phyloP scores from a whole-genome alignment of 2,888 invertebrate species.

The Sepioteuthis lessoniana region DNA sequence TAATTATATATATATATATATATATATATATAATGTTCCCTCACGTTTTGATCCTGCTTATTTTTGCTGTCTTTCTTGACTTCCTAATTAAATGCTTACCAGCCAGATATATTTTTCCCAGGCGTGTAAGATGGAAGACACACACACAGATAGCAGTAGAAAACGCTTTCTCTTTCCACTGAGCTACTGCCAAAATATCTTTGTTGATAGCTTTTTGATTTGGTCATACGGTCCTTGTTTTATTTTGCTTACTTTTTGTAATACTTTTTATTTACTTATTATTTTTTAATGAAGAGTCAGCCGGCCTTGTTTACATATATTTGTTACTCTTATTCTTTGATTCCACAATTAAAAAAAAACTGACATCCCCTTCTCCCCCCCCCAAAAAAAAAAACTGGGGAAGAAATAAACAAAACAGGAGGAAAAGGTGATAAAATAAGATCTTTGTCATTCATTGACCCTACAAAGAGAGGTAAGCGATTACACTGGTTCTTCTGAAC shows the following conservation, averaged over 20 bases:
- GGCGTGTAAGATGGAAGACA: not conserved
- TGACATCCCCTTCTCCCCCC: too few relatives aligned
- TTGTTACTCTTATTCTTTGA: not conserved
- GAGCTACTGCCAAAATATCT: not conserved
- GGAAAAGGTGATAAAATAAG: conserved; percentile 3
- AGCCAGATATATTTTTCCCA: not conserved
- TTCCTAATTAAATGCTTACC: not conserved
- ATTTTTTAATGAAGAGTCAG: not conserved
- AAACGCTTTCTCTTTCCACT: not conserved
- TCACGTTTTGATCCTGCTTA: not conserved
- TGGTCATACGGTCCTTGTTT: not conserved
- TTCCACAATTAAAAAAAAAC: too few relatives aligned
- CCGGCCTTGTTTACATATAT: not conserved
- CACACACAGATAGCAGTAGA: not conserved
- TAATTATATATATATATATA: not conserved
- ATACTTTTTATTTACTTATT: not conserved
- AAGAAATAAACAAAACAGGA: not conserved
- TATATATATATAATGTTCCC: not conserved
- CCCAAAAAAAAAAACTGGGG: not conserved
- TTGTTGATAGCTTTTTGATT: not conserved
- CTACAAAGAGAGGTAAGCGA: not conserved
- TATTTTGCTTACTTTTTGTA: not conserved
- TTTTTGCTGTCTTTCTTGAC: not conserved
- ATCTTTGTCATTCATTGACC: not conserved
- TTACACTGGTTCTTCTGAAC: not conserved